These are phyloP conservation scores for Papilio dardanus DNA, from an alignment of 1,140 invertebrate genomes.

Conservation along the genomic window DNA sequence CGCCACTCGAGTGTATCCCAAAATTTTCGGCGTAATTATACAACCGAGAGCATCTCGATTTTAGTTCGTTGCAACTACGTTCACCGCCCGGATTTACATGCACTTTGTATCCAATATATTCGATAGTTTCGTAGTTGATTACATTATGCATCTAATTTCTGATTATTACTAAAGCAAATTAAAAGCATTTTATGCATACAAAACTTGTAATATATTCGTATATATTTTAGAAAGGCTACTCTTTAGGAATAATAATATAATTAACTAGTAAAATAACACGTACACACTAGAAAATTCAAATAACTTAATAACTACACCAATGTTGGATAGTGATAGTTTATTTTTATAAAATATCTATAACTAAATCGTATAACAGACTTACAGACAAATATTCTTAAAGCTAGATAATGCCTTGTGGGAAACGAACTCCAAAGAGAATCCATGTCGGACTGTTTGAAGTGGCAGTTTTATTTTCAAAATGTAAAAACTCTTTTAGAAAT, in stretches of 20 bases:
- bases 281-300: no score
- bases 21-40: conserved; percentile 75
- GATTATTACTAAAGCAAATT: no score
- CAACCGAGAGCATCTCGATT: conserved; percentile 57
- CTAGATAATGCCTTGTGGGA: conserved; percentile 37
- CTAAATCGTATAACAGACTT: background rate
- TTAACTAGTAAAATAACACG: no score
- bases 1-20: conserved; percentile 72
- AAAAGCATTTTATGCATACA: no score
- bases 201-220: no score
- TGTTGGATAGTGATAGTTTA: no score
- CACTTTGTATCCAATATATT: conserved; percentile 30
- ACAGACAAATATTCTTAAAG: conserved; percentile 8
- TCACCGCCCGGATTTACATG: conserved; percentile 40
- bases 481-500: conserved; percentile 30
- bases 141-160: no score
- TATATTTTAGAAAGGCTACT: no score
- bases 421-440: conserved; percentile 47
- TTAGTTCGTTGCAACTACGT: conserved; percentile 55
- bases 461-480: conserved; percentile 40
- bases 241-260: no score
- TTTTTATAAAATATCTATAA: background rate
- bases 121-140: no score
- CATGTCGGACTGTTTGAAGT: conserved; percentile 40
- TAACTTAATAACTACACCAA: no score